A percentile compares a stretch with the other conserved stretches of the same genome.
Evolutionary conservation across 23 tunicate species (phyloP).

Genomic region (Trididemnum clinides): DNA sequence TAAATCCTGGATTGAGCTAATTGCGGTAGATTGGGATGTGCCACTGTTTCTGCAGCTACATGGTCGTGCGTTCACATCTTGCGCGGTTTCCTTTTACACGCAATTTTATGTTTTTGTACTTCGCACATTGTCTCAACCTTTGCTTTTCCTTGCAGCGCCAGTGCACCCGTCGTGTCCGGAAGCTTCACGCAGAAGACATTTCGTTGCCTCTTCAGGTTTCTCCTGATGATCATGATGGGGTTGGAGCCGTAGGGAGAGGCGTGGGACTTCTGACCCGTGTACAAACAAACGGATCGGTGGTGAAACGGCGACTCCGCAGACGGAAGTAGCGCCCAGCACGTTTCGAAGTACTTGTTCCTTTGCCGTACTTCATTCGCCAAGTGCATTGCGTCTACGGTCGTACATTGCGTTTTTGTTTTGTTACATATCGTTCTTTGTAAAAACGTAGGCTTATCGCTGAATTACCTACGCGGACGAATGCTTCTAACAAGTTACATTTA

Average conservation of each 20-base stretch:
- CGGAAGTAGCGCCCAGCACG: neutral
- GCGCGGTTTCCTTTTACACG: no score
- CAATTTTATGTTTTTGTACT: no score
- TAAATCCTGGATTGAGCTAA: no score
- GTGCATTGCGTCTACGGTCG: neutral
- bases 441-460: no score
- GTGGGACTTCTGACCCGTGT: constrained; percentile 8
- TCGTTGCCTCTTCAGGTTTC: constrained; percentile 71
- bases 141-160: constrained; percentile 41
- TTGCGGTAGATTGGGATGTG: no score
- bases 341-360: neutral
- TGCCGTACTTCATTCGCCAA: neutral
- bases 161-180: constrained; percentile 50
- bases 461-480: no score
- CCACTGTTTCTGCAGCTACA: no score
- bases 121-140: no score
- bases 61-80: no score
- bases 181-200: constrained; percentile 77
- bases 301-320: constrained; percentile 15
- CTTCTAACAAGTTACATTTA: no score
- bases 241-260: constrained; percentile 36
- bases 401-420: neutral
- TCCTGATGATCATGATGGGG: constrained; percentile 28
- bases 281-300: neutral
- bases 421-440: no score